Base-by-base conservation (phyloP, 2,113 vertebrate genomes). In the Arothron firmamentum region DNA sequence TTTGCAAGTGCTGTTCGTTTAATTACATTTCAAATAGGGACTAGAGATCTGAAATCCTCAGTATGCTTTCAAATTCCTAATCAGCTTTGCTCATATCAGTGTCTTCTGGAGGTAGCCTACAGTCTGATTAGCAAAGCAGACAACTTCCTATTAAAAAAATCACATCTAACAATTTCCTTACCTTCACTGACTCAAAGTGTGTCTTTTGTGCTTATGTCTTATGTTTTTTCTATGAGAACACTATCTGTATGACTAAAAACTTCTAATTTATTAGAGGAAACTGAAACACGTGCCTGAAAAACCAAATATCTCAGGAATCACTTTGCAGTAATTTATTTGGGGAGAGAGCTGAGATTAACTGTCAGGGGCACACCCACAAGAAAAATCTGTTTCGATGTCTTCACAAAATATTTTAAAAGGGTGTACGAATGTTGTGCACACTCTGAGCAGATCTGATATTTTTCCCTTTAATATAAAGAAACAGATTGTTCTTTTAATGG, bases 111-210 rank as follows among this genome's bases (percentile, higher is more conserved):
- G 57, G 52, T 70, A 11, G 50, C 21, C 50, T 25, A 63, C 9
- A 75, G 60, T 72, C 65, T 4, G 11, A 68, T 56, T 59, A 56
- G 38, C 19, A 34, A 23, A 6, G 12, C 21, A 59, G n/a, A 25
- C 20, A 62, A 18, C 16, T 63, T 1, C 6, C 67, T 74, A 74
- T 75, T 75, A 62, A 69, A 71, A 65, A 70, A 65, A 51, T 63
- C 79, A 80, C 72, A 80, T 77, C 77, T 56, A 72, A 51, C 50
- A 25, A 23, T 56, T 74, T 64, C 38, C 28, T 78, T 69, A 67
- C 58, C 19, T 55, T 56, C 58, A 47, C 43, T 64, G 63, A 71
- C 52, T 67, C 75, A 72, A 70, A 81, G 64, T 52, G 25, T 28
- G 5, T 28, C 68, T 62, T 83, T 70, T 45, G 59, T 53, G 21